Base-by-base conservation (phyloP, 2,888 invertebrate genomes). In the Heteromurus nitidus region DNA sequence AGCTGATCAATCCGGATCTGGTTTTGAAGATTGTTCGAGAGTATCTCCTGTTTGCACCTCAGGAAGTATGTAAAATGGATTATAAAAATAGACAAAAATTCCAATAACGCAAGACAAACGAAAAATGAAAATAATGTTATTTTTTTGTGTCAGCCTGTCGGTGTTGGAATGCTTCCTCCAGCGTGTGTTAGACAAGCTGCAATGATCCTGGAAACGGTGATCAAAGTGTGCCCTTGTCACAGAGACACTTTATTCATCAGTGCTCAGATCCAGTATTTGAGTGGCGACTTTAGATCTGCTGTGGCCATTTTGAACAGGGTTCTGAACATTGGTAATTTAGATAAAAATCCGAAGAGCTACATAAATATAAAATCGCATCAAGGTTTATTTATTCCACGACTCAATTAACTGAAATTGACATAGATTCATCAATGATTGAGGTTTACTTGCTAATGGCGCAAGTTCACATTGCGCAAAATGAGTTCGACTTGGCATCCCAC, bases 401-500 rank as follows among this genome's bases (percentile, higher is more conserved):
- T n/a, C n/a, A n/a, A n/a, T n/a, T n/a, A n/a, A n/a, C n/a, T n/a
- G n/a, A n/a, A n/a, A n/a, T n/a, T n/a, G n/a, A n/a, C n/a, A n/a
- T 93, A 16, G 95, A 96, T 88, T 92, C 93, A n/a, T 93, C 94
- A 0, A 94, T 93, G 88, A 94, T 94, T 0, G 95, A 96, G 72
- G 95, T 94, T 16, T 95, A 97, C 89, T 91, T 98, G 1, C 90
- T 98, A 11, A 92, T 96, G 90, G 95, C 98, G 0, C 94, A 95
- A 89, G 95, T 97, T 70, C 93, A 95, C 85, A 91, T 96, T 5
- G 88, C 89, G 76, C 90, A 90, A 87, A 89, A 89, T 75, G 90
- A 90, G 86, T 95, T 92, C 87, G 92, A 93, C 20, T 92, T 94
- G 88, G 98, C 98, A 0, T 92, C 94, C 13, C 96, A 96, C 89